Percentiles rank a stretch among this genome's conserved stretches.
phyloP scores from a whole-genome alignment of 2,888 invertebrate genomes.

The Apoda limacodes region DNA sequence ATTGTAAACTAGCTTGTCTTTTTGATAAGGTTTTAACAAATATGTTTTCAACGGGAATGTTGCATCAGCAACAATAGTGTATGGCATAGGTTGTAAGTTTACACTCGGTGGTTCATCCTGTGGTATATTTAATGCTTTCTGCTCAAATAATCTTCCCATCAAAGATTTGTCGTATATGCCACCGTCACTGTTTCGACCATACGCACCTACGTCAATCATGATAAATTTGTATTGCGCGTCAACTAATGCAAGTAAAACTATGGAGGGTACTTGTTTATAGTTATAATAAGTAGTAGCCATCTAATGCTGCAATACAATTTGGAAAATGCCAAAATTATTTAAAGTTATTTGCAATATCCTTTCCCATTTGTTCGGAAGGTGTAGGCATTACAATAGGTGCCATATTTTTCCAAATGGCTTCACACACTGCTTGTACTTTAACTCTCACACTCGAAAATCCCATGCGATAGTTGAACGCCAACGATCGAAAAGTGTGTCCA shows the following conservation, averaged over 20 bases:
- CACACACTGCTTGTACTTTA: conserved; percentile 1
- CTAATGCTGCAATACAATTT: conserved; percentile 21
- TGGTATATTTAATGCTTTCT: conserved; percentile 10
- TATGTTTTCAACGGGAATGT: conserved; percentile 7
- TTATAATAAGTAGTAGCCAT: conserved; percentile 24
- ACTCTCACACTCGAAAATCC: conserved; percentile 3
- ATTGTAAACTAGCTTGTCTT: conserved; percentile 2
- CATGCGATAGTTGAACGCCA: conserved; percentile 2
- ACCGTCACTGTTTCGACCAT: conserved; percentile 15
- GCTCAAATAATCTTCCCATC: conserved; percentile 12
- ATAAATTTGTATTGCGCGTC: conserved; percentile 24
- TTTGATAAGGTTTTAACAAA: conserved; percentile 6
- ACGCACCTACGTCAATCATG: conserved; percentile 17
- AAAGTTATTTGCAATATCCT: conserved; percentile 10
- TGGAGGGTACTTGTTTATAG: conserved; percentile 24
- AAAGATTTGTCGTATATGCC: conserved; percentile 10
- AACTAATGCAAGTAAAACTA: conserved; percentile 26
- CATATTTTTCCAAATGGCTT: neutral
- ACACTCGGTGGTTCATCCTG: conserved; percentile 10
- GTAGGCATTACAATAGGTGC: conserved; percentile 7
- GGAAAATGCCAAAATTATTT: conserved; percentile 15
- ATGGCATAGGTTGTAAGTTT: conserved; percentile 2
- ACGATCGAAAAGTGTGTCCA: conserved; percentile 8
- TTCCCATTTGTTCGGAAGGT: conserved; percentile 9
- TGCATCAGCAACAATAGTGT: conserved; percentile 6